These are phyloP conservation scores for Diloba caeruleocephala DNA, from an alignment of 2,888 invertebrate species.

Conservation along the genomic window DNA sequence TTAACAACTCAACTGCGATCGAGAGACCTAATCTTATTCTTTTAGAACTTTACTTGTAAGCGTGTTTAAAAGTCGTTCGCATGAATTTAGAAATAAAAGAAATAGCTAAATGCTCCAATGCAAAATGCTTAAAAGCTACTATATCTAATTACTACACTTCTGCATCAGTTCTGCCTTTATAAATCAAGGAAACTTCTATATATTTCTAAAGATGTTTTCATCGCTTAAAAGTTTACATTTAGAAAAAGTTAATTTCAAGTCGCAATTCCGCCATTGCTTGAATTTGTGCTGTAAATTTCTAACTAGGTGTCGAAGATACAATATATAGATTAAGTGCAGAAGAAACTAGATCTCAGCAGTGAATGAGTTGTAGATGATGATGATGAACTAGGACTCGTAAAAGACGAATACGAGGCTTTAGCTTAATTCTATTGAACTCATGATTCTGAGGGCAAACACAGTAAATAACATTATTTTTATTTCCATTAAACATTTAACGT, in stretches of 20 bases:
- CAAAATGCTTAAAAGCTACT: conserved; percentile 8
- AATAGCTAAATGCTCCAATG: too few relatives aligned
- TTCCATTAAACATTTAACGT: conserved; percentile 73
- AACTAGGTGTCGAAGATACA: neutral
- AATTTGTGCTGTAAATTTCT: conserved; percentile 24
- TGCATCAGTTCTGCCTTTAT: conserved; percentile 43
- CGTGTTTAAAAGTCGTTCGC: too few relatives aligned
- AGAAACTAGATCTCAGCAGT: neutral
- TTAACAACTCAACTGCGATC: too few relatives aligned
- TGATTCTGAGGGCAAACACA: conserved; percentile 22
- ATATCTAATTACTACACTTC: conserved; percentile 28
- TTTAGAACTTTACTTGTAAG: too few relatives aligned
- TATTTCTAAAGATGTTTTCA: conserved; percentile 74
- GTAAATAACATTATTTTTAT: conserved; percentile 61
- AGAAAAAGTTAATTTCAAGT: conserved; percentile 62
- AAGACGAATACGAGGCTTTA: neutral
- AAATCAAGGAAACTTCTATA: conserved; percentile 62
- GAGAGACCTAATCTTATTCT: too few relatives aligned
- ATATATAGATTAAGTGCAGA: neutral
- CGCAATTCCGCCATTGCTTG: conserved; percentile 61
- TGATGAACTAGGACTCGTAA: neutral
- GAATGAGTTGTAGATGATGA: too few relatives aligned
- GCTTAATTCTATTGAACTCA: conserved; percentile 10
- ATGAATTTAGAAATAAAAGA: too few relatives aligned
- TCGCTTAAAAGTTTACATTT: conserved; percentile 64